Evolutionary conservation across 2,113 vertebrate species (phyloP).

Genomic region (Oxygymnocypris stewartii): DNA sequence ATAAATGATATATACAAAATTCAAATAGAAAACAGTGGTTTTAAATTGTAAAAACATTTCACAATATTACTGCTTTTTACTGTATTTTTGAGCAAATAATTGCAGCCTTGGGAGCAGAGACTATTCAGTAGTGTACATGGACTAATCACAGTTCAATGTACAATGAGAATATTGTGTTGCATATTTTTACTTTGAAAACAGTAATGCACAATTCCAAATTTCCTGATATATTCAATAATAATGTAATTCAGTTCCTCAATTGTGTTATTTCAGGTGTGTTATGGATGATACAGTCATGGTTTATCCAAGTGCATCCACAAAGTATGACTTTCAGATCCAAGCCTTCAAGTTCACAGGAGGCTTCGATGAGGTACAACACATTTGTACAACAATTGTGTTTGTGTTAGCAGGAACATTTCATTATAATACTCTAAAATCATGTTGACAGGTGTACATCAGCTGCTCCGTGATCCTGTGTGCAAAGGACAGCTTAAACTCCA

Average conservation of each 20-base stretch:
- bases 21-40: not conserved
- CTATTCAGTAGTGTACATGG: not conserved
- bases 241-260: not conserved
- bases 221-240: not conserved
- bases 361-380: constrained; percentile 66
- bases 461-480: constrained; percentile 58
- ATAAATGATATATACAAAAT: not conserved
- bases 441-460: constrained; percentile 54
- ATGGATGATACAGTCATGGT: constrained; percentile 63
- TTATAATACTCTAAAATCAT: not conserved
- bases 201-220: not conserved
- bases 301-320: constrained; percentile 25
- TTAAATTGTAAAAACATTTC: not conserved
- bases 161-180: too few species aligned
- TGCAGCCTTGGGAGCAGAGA: not conserved
- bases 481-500: constrained; percentile 42
- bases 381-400: not conserved
- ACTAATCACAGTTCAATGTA: not conserved
- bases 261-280: constrained; percentile 62
- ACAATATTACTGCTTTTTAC: not conserved
- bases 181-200: not conserved
- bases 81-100: not conserved
- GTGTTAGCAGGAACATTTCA: not conserved
- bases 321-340: constrained; percentile 69
- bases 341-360: constrained; percentile 74